phyloP scores from a whole-genome alignment of 2,888 invertebrate species.

The Quadroppia sp. region DNA sequence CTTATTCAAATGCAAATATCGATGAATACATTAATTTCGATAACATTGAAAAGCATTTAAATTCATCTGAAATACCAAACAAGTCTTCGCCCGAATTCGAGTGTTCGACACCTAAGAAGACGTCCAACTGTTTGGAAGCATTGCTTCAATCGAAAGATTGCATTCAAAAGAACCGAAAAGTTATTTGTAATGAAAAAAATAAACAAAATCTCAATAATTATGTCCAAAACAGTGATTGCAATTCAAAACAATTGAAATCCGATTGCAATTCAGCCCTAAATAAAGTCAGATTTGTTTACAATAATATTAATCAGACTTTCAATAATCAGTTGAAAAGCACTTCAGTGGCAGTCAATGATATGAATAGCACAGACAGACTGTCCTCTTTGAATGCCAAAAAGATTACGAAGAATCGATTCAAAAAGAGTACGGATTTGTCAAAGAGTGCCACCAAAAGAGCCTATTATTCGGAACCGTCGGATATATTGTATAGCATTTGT shows the following conservation, averaged over 20 bases:
- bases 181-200: not conserved
- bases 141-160: not conserved
- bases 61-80: not conserved
- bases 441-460: not conserved
- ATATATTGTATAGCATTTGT: constrained; percentile 3
- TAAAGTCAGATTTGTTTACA: constrained; percentile 8
- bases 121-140: constrained; percentile 35
- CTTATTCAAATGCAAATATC: constrained; percentile 36
- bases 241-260: not conserved
- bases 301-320: not conserved
- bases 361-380: not conserved
- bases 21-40: constrained; percentile 38
- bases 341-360: not conserved
- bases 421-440: not conserved
- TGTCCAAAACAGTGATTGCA: not conserved
- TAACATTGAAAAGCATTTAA: not conserved
- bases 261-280: not conserved
- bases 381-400: not conserved
- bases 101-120: not conserved
- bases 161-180: not conserved
- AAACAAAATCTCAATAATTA: not conserved
- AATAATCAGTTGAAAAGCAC: not conserved
- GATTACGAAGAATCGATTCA: not conserved
- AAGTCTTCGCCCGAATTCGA: not conserved
- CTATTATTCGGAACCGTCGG: not conserved